These are phyloP conservation scores for Rhingia campestris DNA, from an alignment of 2,888 invertebrate species.

Conservation along the genomic window DNA sequence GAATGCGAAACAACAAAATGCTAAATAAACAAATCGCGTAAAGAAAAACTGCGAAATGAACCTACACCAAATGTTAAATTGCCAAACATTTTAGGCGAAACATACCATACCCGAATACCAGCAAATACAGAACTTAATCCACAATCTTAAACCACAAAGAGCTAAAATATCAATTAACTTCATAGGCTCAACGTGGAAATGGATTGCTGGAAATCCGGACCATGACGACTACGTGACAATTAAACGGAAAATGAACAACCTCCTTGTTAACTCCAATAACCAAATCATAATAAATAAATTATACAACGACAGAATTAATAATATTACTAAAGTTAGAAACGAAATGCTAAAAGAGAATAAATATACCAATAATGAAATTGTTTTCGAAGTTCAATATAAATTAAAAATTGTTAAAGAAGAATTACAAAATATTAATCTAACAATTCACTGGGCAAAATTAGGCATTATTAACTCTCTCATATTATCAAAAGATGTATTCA, in stretches of 20 bases:
- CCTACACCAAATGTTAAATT: no score
- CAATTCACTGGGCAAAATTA: slow-evolving; percentile 50
- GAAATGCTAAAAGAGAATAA: slow-evolving; percentile 24
- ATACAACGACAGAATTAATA: slow-evolving; percentile 27
- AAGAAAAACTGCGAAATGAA: no score
- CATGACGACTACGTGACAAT: slow-evolving; percentile 27
- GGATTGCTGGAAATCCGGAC: no score
- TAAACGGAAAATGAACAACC: slow-evolving; percentile 27
- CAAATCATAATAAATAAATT: slow-evolving; percentile 29
- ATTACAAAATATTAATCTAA: slow-evolving; percentile 40
- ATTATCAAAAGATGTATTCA: slow-evolving; percentile 45
- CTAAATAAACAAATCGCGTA: no score
- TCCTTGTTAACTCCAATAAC: slow-evolving; percentile 18
- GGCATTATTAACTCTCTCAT: slow-evolving; percentile 45
- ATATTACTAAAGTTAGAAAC: slow-evolving; percentile 31
- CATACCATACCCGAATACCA: no score
- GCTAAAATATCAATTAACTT: no score
- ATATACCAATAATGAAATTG: slow-evolving; percentile 15
- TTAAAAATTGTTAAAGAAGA: slow-evolving; percentile 30
- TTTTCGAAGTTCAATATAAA: slow-evolving; percentile 10
- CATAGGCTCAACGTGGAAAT: no score
- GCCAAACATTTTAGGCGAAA: no score
- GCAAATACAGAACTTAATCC: no score
- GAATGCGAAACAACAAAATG: no score
- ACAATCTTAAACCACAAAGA: slow-evolving; percentile 6